Evolutionary conservation across 1,140 invertebrate species (phyloP).

Genomic region (Drosophila pseudoobscura): DNA sequence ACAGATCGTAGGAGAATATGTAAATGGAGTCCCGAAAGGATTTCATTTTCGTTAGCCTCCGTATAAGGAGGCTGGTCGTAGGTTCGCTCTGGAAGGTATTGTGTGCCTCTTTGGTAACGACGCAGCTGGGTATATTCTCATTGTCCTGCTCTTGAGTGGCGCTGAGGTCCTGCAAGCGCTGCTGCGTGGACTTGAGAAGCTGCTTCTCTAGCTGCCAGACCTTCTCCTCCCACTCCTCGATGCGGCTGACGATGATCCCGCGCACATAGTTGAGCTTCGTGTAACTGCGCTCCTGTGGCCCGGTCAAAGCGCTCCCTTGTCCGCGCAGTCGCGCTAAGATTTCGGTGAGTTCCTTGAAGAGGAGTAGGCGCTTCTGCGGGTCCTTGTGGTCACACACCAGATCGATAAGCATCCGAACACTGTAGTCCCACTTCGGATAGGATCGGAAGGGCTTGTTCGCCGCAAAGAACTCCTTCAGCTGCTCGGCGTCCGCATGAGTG

Average conservation of each 20-base stretch:
- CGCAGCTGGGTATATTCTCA: too few species aligned
- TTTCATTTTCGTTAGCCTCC: slow-evolving; percentile 8
- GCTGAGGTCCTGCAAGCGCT: not conserved
- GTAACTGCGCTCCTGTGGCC: slow-evolving; percentile 16
- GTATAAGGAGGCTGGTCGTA: too few species aligned
- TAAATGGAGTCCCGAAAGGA: slow-evolving; percentile 45
- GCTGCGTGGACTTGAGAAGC: not conserved
- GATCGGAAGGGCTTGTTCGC: not conserved
- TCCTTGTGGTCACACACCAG: slow-evolving; percentile 24
- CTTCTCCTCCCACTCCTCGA: slow-evolving; percentile 61
- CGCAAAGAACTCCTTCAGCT: slow-evolving; percentile 40
- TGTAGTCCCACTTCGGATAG: slow-evolving; percentile 48
- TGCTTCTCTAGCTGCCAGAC: slow-evolving; percentile 9
- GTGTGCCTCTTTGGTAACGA: too few species aligned
- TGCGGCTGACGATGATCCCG: slow-evolving; percentile 41
- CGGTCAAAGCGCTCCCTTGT: not conserved
- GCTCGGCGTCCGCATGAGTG: slow-evolving; percentile 27
- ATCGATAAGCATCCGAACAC: slow-evolving; percentile 46
- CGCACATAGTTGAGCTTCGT: slow-evolving; percentile 53
- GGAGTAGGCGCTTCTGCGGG: slow-evolving; percentile 15
- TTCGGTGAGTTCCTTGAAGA: slow-evolving; percentile 37
- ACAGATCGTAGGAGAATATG: slow-evolving; percentile 44
- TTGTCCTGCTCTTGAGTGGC: too few species aligned
- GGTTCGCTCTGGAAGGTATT: too few species aligned
- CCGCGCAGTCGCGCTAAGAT: slow-evolving; percentile 26